phyloP scores from a whole-genome alignment of 2,888 invertebrate genomes.

The Petrolisthes cinctipes region DNA sequence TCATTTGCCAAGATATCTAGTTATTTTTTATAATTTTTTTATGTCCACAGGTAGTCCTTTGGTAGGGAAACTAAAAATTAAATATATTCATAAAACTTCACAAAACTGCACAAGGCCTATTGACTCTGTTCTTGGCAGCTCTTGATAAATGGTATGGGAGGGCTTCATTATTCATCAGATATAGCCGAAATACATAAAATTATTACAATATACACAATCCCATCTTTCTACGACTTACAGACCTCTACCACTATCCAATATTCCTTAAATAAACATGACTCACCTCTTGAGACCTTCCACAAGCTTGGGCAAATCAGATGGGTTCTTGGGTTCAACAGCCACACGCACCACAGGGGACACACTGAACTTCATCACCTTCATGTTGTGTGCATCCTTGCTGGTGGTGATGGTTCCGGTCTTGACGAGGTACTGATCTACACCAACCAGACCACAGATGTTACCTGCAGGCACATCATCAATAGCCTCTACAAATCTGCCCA shows the following conservation, averaged over 20 bases:
- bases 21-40: too few species aligned
- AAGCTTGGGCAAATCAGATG: constrained; percentile 98
- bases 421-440: constrained; percentile 99
- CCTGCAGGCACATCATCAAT: constrained; percentile 99
- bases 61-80: too few species aligned
- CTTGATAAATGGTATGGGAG: too few species aligned
- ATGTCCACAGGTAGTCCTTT: too few species aligned
- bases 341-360: constrained; percentile 99
- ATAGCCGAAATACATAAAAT: not conserved
- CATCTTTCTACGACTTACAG: not conserved
- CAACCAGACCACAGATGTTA: constrained; percentile 99
- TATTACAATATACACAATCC: not conserved
- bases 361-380: constrained; percentile 99
- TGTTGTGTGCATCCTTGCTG: constrained; percentile 99
- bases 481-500: constrained; percentile 99
- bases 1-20: too few species aligned
- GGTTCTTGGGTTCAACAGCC: constrained; percentile 99
- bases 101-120: too few species aligned
- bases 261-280: constrained; percentile 6
- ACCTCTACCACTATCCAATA: not conserved
- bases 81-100: too few species aligned
- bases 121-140: not conserved
- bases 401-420: constrained; percentile 99
- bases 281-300: constrained; percentile 96
- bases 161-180: too few species aligned